phyloP scores from a whole-genome alignment of 53 echinoderm and acorn worm species.

The Patiria pectinifera region DNA sequence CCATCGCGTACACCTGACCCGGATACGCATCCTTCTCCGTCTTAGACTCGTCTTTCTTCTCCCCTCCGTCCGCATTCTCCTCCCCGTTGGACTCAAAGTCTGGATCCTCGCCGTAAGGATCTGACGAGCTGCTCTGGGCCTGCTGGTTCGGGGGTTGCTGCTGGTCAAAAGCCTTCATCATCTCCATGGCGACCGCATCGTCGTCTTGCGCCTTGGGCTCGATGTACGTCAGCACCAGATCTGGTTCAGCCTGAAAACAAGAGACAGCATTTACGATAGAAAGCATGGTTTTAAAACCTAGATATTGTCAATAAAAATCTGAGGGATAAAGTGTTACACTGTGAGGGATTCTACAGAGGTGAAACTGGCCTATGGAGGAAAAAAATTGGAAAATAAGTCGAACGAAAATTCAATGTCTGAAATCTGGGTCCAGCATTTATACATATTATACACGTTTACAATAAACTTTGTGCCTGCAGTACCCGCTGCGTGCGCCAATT shows the following conservation, averaged over 20 bases:
- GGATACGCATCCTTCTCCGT: slow-evolving; percentile 63
- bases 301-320: too few relatives aligned
- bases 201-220: slow-evolving; percentile 57
- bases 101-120: slow-evolving; percentile 21
- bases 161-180: slow-evolving; percentile 51
- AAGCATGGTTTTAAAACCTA: too few relatives aligned
- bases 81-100: slow-evolving; percentile 52
- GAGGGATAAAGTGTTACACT: too few relatives aligned
- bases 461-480: too few relatives aligned
- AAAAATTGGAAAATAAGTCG: too few relatives aligned
- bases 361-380: too few relatives aligned
- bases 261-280: too few relatives aligned
- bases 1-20: slow-evolving; percentile 80
- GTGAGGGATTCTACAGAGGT: too few relatives aligned
- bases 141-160: background rate
- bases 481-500: too few relatives aligned
- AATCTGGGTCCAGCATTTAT: too few relatives aligned
- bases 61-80: slow-evolving; percentile 31
- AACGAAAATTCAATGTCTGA: too few relatives aligned
- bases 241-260: slow-evolving; percentile 61
- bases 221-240: slow-evolving; percentile 77
- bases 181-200: slow-evolving; percentile 42
- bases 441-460: too few relatives aligned
- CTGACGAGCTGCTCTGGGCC: background rate
- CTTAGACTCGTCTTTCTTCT: slow-evolving; percentile 48